Evolutionary conservation across 2,888 invertebrate genomes (phyloP), one percentile per base, ranked within the genome.

Genomic region (Metopia argyrocephala): DNA sequence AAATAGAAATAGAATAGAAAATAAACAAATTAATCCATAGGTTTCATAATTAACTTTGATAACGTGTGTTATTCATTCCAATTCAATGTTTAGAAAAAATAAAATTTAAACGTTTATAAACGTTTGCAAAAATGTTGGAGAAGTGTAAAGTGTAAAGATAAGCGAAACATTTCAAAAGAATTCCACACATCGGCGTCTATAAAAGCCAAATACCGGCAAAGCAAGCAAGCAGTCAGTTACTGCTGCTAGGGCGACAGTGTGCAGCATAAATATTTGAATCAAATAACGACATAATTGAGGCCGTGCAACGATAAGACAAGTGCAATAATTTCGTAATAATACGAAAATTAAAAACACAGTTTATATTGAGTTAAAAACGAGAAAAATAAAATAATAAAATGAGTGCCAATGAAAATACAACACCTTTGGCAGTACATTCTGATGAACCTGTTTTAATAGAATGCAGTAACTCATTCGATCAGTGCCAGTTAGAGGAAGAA

Each of bases 391-490:
- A n/a, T 23, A 25, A 20, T 12, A 69, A 52, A 1, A 87, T 87
- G 87, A 56, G 82, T 4, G 85, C 85, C 28, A 27, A 56, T 69
- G 66, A 78, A 79, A 65, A 56, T n/a, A 56, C 66, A 50, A 27
- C 4, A 52, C 74, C 6, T 9, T 46, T 5, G 59, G 28, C 45
- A 23, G 23, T 25, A 23, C n/a, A 38, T 48, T 28, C 25, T 54
- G 82, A 83, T 9, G 83, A 79, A 31, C 68, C 69, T 15, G 79
- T 61, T 0, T 79, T 83, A 27, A 45, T 85, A 4, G 83, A 84
- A 9, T 80, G 79, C 31, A 45, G 20, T 56, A 65, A 50, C 5
- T 46, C 61, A 12, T 48, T 21, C 5, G 83, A 82, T 45, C 75
- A 82, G 9, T 84, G 75, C 4, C 75, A 62, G 21, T 81, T 66